Percentiles rank a stretch among this genome's conserved stretches.
Evolutionary conservation across 35 echinoderm and acorn worm genomes (phyloP).

Genomic region (Acanthaster planci): DNA sequence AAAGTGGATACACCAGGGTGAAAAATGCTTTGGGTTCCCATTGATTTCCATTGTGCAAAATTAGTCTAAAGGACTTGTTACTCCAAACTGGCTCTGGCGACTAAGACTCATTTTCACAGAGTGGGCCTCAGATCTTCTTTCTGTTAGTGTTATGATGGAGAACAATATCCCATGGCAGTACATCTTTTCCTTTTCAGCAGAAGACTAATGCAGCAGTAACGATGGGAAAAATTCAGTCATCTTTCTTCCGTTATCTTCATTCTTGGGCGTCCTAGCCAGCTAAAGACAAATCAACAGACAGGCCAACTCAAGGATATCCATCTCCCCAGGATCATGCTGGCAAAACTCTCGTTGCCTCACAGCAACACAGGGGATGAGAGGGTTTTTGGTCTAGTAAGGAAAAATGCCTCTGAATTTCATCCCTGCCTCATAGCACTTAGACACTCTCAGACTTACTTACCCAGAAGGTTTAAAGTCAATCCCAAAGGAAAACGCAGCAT

Average conservation of each 20-base stretch:
- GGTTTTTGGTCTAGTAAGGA: slow-evolving; percentile 49
- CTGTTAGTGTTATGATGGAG: slow-evolving; percentile 39
- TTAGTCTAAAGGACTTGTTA: too few relatives aligned
- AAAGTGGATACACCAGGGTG: too few relatives aligned
- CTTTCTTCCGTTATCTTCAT: slow-evolving; percentile 51
- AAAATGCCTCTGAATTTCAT: slow-evolving; percentile 54
- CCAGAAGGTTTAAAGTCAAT: slow-evolving; percentile 36
- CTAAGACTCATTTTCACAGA: too few relatives aligned
- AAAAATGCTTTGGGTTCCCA: too few relatives aligned
- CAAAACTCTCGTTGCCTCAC: slow-evolving; percentile 32
- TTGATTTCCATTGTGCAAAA: too few relatives aligned
- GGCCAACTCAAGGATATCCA: slow-evolving; percentile 33
- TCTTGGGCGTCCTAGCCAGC: slow-evolving; percentile 35
- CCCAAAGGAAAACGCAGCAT: background rate
- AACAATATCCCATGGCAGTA: slow-evolving; percentile 67
- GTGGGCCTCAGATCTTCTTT: too few relatives aligned
- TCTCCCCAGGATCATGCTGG: slow-evolving; percentile 37
- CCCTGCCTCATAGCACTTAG: slow-evolving; percentile 17
- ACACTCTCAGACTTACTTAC: slow-evolving; percentile 45
- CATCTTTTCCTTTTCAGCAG: slow-evolving; percentile 35
- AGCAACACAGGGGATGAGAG: slow-evolving; percentile 46
- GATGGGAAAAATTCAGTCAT: slow-evolving; percentile 39
- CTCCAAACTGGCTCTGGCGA: too few relatives aligned
- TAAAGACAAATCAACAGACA: slow-evolving; percentile 47
- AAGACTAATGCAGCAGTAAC: slow-evolving; percentile 66